A percentile compares a stretch with the other conserved stretches of the same genome.
These are phyloP conservation scores for Scolopax bukidnonensis DNA, from an alignment of 2,797 vertebrate genomes.

Conservation along the genomic window DNA sequence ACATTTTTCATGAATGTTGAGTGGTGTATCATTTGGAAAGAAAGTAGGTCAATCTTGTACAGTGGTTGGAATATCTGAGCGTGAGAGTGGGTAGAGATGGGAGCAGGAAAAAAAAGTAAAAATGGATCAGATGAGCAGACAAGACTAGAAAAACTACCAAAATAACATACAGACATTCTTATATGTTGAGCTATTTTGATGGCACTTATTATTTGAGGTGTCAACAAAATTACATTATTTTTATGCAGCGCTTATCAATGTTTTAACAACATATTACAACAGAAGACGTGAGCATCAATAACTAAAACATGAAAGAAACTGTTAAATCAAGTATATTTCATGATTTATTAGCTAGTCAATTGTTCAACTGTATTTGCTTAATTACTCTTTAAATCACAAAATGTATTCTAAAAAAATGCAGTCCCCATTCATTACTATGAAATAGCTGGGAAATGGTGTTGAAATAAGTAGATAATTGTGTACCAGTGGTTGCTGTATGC, in stretches of 20 bases:
- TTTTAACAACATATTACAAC: not conserved
- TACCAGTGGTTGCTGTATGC: not conserved
- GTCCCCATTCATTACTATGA: not conserved
- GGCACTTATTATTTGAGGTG: not conserved
- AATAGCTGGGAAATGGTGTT: not conserved
- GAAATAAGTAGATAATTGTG: not conserved
- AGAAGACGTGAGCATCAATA: not conserved
- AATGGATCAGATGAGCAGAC: not conserved
- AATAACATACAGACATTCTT: not conserved
- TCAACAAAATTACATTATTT: not conserved
- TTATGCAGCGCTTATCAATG: not conserved
- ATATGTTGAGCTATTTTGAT: not conserved
- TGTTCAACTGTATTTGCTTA: not conserved
- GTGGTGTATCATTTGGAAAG: not conserved
- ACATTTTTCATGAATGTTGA: not conserved
- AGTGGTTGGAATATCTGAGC: not conserved
- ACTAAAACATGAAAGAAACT: not conserved
- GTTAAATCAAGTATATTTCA: not conserved
- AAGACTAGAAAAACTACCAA: not conserved
- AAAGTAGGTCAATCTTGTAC: not conserved
- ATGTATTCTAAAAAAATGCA: not conserved
- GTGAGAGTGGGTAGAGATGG: not conserved
- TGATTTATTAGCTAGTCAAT: not conserved
- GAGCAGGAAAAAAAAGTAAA: not conserved
- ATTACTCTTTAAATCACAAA: not conserved